Evolutionary conservation across 2,113 vertebrate species (phyloP).

Genomic region (Vanacampus margaritifer): DNA sequence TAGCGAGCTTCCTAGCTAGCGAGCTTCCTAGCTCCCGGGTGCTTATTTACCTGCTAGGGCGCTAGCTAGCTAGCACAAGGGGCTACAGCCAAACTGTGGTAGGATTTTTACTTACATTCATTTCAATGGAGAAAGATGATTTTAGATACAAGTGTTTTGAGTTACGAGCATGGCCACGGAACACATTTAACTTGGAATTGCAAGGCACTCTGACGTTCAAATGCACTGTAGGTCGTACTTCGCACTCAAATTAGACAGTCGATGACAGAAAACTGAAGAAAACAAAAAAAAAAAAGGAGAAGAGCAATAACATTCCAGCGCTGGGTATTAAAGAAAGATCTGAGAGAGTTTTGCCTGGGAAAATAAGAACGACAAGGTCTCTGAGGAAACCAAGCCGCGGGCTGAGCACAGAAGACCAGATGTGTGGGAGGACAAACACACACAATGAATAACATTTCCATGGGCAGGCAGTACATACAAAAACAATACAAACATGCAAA

Average conservation of each 20-base stretch:
- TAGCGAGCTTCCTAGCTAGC: no score
- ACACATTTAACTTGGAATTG: no score
- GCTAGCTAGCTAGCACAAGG: no score
- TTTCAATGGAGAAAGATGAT: no score
- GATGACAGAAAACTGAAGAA: background rate
- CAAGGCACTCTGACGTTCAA: background rate
- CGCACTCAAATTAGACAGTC: background rate
- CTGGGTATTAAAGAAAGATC: slow-evolving; percentile 48
- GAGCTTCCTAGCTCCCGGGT: no score
- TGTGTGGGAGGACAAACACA: slow-evolving; percentile 32
- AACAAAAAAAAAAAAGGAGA: background rate
- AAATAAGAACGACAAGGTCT: slow-evolving; percentile 41
- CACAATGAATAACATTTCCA: background rate
- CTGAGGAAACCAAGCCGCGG: slow-evolving; percentile 34
- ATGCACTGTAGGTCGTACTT: background rate
- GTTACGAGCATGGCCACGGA: no score
- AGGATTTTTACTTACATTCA: no score
- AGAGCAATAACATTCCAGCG: slow-evolving; percentile 53
- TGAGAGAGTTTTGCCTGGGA: slow-evolving; percentile 61
- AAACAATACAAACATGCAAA: slow-evolving; percentile 13
- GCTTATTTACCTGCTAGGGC: no score
- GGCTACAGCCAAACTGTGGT: no score
- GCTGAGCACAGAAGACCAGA: slow-evolving; percentile 40
- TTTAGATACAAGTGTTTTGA: no score
- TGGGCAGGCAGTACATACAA: slow-evolving; percentile 1